Percentiles rank a stretch among this genome's conserved stretches.
Evolutionary conservation across 2,113 vertebrate species (phyloP).

Genomic region (Nycticorax nycticorax): DNA sequence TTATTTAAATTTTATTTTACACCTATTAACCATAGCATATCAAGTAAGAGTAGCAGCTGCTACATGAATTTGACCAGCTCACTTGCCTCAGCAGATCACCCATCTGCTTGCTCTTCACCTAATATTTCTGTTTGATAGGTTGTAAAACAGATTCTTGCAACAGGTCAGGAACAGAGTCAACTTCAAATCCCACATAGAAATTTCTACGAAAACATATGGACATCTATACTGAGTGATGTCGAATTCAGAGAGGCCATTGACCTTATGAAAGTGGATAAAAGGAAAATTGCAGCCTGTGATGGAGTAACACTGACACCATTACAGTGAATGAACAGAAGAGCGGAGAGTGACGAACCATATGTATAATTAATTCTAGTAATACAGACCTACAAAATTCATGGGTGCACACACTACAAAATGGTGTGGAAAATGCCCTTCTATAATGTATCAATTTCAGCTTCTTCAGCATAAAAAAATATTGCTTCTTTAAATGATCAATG

Average conservation of each 20-base stretch:
- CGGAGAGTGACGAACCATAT: constrained; percentile 77
- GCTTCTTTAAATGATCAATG: constrained; percentile 39
- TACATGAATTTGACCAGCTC: constrained; percentile 38
- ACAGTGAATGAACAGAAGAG: constrained; percentile 77
- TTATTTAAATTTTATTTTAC: constrained; percentile 59
- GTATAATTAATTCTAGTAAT: constrained; percentile 85
- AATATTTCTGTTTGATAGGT: constrained; percentile 93
- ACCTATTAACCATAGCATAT: constrained; percentile 52
- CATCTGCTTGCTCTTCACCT: constrained; percentile 94
- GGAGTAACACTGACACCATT: constrained; percentile 87
- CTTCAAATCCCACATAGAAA: constrained; percentile 88
- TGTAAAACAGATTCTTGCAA: constrained; percentile 89
- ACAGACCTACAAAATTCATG: constrained; percentile 61
- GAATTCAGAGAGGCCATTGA: constrained; percentile 91
- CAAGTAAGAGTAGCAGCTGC: constrained; percentile 48
- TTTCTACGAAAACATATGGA: constrained; percentile 95
- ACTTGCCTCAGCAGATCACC: constrained; percentile 89
- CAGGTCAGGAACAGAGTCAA: constrained; percentile 90
- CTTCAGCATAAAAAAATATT: background rate
- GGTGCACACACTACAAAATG: constrained; percentile 17
- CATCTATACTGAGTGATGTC: constrained; percentile 89
- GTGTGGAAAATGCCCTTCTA: background rate
- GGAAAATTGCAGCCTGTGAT: constrained; percentile 92
- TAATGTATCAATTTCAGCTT: background rate
- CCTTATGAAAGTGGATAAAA: constrained; percentile 91